A percentile compares a stretch with the other conserved stretches of the same genome.
Evolutionary conservation across 2,113 vertebrate genomes (phyloP).

Genomic region (Bubo blakistoni): DNA sequence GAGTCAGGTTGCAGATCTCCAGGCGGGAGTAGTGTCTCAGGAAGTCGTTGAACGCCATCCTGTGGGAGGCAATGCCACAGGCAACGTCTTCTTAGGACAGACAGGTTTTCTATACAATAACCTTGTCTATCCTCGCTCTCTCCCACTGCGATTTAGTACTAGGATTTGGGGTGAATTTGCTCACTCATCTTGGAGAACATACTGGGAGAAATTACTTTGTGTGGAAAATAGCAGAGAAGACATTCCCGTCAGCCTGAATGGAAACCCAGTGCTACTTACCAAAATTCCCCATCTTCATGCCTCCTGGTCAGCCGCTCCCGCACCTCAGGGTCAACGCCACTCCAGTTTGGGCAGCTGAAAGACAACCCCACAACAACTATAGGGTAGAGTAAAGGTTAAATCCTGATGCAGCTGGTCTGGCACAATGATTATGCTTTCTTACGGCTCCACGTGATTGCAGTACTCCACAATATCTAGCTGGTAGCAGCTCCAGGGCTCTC

Average conservation of each 20-base stretch:
- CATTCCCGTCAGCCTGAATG: neutral
- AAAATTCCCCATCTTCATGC: conserved; percentile 92
- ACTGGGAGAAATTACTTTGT: neutral
- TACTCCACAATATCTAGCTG: neutral
- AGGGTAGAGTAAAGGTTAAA: neutral
- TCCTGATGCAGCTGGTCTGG: neutral
- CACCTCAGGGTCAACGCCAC: conserved; percentile 73
- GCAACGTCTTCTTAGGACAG: accelerated
- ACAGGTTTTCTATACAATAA: neutral
- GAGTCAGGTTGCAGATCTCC: conserved; percentile 95
- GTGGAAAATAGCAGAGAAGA: neutral
- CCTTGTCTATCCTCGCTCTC: neutral
- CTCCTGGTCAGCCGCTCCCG: conserved; percentile 75
- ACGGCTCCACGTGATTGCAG: neutral
- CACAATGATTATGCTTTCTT: neutral
- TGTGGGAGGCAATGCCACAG: conserved; percentile 38
- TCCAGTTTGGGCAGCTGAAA: conserved; percentile 87
- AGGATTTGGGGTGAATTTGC: neutral
- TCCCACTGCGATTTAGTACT: neutral
- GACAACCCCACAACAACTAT: neutral
- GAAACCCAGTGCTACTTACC: conserved; percentile 63
- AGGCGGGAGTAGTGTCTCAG: conserved; percentile 86
- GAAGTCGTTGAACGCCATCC: conserved; percentile 93
- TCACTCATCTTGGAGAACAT: neutral
- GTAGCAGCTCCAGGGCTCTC: neutral